Evolutionary conservation across 2,113 vertebrate species (phyloP).

Genomic region (Clarias macrocephalus): DNA sequence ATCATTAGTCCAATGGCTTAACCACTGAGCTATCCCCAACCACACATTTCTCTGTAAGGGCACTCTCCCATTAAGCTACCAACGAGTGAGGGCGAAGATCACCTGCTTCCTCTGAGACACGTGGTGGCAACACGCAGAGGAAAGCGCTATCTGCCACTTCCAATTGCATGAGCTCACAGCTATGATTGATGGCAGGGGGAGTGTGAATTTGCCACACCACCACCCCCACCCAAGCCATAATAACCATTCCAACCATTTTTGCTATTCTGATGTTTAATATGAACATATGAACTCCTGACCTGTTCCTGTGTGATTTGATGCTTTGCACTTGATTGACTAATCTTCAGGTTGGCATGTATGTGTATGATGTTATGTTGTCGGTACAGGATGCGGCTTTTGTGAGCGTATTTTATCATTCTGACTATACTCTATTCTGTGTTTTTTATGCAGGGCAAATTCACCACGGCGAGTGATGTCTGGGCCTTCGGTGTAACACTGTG

Average conservation of each 20-base stretch:
- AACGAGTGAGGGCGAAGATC: too few relatives aligned
- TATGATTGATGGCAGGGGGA: too few relatives aligned
- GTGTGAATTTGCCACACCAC: too few relatives aligned
- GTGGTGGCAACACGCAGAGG: too few relatives aligned
- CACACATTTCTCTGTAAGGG: too few relatives aligned
- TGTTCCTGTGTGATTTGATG: background rate
- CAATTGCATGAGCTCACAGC: too few relatives aligned
- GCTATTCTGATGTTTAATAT: background rate
- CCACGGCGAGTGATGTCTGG: slow-evolving; percentile 95
- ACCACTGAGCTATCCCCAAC: too few relatives aligned
- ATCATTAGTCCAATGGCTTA: too few relatives aligned
- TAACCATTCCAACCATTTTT: background rate
- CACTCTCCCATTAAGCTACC: too few relatives aligned
- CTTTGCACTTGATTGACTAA: background rate
- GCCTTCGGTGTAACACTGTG: slow-evolving; percentile 92
- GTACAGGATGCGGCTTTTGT: too few relatives aligned
- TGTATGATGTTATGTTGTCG: background rate
- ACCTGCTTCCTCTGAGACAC: too few relatives aligned
- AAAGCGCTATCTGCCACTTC: too few relatives aligned
- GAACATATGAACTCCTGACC: background rate
- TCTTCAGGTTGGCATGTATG: background rate
- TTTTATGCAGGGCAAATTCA: slow-evolving; percentile 89
- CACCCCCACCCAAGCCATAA: background rate
- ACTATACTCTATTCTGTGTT: background rate
- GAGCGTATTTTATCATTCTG: background rate